Evolutionary conservation across 2,888 invertebrate genomes (phyloP).

Genomic region (Lacanobia oleracea): DNA sequence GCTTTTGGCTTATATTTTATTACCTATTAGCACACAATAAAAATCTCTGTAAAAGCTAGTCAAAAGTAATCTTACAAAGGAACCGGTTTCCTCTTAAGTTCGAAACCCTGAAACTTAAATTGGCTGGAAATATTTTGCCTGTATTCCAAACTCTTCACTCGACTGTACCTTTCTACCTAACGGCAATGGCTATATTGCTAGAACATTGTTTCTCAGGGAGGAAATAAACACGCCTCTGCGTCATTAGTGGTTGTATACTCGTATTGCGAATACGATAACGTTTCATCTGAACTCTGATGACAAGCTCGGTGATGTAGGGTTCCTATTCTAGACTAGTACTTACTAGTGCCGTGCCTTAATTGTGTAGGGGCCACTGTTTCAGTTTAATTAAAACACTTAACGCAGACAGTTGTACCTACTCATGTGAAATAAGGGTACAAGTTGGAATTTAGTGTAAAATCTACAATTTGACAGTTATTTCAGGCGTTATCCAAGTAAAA

Average conservation of each 20-base stretch:
- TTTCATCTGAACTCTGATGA: conserved; percentile 48
- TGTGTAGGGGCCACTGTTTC: conserved; percentile 5
- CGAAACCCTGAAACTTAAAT: not conserved
- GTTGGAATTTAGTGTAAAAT: no score
- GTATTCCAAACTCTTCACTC: not conserved
- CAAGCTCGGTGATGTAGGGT: conserved; percentile 26
- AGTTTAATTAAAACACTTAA: conserved; percentile 19
- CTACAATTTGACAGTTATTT: no score
- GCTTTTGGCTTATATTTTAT: not conserved
- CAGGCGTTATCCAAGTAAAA: not conserved
- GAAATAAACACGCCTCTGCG: conserved; percentile 48
- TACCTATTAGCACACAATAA: not conserved
- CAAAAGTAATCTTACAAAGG: not conserved
- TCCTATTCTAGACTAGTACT: conserved; percentile 22
- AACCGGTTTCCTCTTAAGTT: not conserved
- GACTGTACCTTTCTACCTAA: conserved; percentile 30
- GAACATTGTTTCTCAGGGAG: conserved; percentile 52
- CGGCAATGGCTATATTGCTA: conserved; percentile 51
- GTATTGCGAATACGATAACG: conserved; percentile 48
- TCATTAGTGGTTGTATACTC: conserved; percentile 48
- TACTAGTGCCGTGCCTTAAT: conserved; percentile 4
- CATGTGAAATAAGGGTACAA: not conserved
- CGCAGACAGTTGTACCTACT: not conserved
- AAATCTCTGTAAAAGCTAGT: not conserved
- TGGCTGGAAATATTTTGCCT: not conserved